These are phyloP conservation scores for Chaitophorus viminalis DNA, from an alignment of 2,888 invertebrate genomes.

Conservation along the genomic window DNA sequence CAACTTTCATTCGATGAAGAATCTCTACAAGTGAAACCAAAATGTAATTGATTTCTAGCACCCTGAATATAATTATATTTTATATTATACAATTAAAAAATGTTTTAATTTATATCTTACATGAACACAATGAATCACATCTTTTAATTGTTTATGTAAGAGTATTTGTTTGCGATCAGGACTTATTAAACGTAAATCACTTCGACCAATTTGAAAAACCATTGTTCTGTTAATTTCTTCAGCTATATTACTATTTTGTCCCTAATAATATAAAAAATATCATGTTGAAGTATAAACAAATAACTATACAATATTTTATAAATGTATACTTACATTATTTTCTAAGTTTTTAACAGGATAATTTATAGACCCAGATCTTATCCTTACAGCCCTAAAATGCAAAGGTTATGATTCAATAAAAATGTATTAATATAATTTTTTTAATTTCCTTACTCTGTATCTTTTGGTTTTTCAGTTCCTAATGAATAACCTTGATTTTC, in stretches of 20 bases:
- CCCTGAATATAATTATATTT: conserved; percentile 71
- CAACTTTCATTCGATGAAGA: conserved; percentile 72
- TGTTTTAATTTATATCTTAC: conserved; percentile 66
- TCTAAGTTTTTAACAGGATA: conserved; percentile 27
- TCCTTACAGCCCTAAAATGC: conserved; percentile 20
- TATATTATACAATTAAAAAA: neutral
- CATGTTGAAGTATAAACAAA: neutral
- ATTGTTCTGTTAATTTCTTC: conserved; percentile 89
- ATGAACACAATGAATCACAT: conserved; percentile 87
- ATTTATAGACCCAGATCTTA: conserved; percentile 47
- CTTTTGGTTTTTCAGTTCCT: conserved; percentile 44
- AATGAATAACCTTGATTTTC: conserved; percentile 41
- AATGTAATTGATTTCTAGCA: conserved; percentile 82
- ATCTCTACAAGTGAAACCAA: conserved; percentile 91
- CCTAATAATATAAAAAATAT: conserved; percentile 30
- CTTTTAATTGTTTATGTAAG: conserved; percentile 86
- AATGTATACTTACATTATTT: conserved; percentile 33
- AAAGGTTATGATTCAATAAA: neutral
- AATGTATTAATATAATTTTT: neutral
- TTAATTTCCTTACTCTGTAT: conserved; percentile 43
- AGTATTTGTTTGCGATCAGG: conserved; percentile 91
- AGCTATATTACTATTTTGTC: conserved; percentile 63
- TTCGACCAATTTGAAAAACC: conserved; percentile 89
- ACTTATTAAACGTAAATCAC: conserved; percentile 89
- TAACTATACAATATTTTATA: neutral